Evolutionary conservation across 2,797 vertebrate species (phyloP), one percentile per base, ranked within the genome.

Genomic region (Nyctalus aviator): DNA sequence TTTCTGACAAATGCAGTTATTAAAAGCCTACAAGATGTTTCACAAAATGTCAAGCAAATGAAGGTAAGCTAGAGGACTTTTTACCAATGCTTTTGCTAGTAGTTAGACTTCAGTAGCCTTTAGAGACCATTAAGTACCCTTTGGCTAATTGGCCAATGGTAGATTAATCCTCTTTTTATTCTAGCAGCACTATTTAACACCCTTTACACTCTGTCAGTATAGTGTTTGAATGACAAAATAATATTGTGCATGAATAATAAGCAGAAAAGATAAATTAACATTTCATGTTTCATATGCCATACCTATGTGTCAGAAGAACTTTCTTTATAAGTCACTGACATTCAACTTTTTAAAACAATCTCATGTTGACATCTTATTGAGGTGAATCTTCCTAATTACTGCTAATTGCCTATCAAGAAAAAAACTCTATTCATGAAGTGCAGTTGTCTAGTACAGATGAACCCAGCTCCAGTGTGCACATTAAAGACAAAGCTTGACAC

Each of bases 191-290:
- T 98, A 98, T 98, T 98, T 98, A 98, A 98, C 97, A 98, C 97
- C 96, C 97, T 97, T 98, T 98, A 97, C 96, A 98, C 98, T 98
- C 98, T 98, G 98, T 98, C 98, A 98, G 97, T 97, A 84, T 96
- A 97, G 96, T 96, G 97, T 97, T 96, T 98, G 98, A 98, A 98
- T 98, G 98, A 98, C 98, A 98, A 98, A 98, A 98, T 98, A 98
- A 98, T 98, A 98, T 98, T 98, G 97, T 97, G 97, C 98, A 98
- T 98, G 98, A 98, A 98, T 98, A 98, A 98, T 98, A 98, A 98
- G 97, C 93, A 98, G 98, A 98, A 98, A 98, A 98, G 98, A 98
- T 98, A 98, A 98, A 98, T 98, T 98, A 98, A 98, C 98, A 98
- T 98, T 98, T 98, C 98, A 98, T 98, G 93, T 98, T 98, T 98